Evolutionary conservation across 53 echinoderm and acorn worm genomes (phyloP), one percentile per base, ranked within the genome.

Genomic region (Glandiceps talaboti): DNA sequence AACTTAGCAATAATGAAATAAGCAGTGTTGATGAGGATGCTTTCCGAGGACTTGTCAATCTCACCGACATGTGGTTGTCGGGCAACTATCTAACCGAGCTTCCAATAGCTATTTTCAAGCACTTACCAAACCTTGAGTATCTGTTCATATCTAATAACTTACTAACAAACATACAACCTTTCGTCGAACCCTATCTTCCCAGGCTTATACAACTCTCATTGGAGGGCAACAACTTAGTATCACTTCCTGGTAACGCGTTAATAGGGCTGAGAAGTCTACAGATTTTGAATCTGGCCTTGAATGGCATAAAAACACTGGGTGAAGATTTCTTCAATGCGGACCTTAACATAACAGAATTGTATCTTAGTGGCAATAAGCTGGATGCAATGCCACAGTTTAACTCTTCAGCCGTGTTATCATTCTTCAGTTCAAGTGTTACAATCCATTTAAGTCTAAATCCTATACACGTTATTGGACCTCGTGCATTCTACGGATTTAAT

Each of bases 1-100:
- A 82, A 78, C 86, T 97, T 31, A 91, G 91, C 30, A 90, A 93
- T 75, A 97, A 93, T 73, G 87, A 85, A 33, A 77, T 97, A 14
- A 29, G 83, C 1, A 85, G 84, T 45, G 82, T 87, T 26, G 76
- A 79, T 33, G 78, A 85, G 29, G 84, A 82, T 25, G 89, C 88
- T 81, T 85, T 97, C 31, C 72, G 77, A 33, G 91, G 93, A 31
- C 74, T 93, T 30, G 28, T 33, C 14, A 88, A 76, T 32, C 84
- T 97, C 12, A 64, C 87, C 1, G 92, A 97, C 45, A 79, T 97
- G 0, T 92, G 93, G 30, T 78, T 97, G 0, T 93, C 91, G 75
- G 93, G 93, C 1, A 97, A 97, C 76, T 85, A 87, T 32, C 90
- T 97, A 27, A 84, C 83, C 27, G 81, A 83, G 28, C 80, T 97